phyloP scores from a whole-genome alignment of 2,888 invertebrate species.

The Heliconius ismenius region DNA sequence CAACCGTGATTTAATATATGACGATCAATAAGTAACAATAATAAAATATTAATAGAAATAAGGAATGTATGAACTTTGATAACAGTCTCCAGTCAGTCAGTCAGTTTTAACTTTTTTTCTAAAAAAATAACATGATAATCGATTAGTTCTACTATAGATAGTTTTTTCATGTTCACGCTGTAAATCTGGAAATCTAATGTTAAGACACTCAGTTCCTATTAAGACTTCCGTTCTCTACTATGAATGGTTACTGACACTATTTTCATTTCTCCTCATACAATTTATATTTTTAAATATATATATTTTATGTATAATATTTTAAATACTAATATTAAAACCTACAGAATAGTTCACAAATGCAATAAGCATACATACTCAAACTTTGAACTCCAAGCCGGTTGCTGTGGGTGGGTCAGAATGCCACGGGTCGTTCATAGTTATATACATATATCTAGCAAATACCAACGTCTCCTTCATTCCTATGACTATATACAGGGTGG shows the following conservation, averaged over 20 bases:
- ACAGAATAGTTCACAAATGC: not conserved
- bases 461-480: not conserved
- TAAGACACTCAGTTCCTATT: too few species aligned
- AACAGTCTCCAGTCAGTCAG: too few species aligned
- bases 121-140: too few species aligned
- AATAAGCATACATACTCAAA: slow-evolving; percentile 29
- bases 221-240: too few species aligned
- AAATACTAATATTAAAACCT: not conserved
- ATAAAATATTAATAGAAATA: not conserved
- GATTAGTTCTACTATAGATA: too few species aligned
- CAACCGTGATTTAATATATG: not conserved
- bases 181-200: too few species aligned
- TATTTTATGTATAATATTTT: not conserved
- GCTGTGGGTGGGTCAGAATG: slow-evolving; percentile 38
- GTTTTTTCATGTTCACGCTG: too few species aligned
- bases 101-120: too few species aligned
- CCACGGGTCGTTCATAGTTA: slow-evolving; percentile 16
- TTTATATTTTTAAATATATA: not conserved
- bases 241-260: too few species aligned
- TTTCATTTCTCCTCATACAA: not conserved
- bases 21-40: not conserved
- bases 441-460: not conserved
- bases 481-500: too few species aligned
- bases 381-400: slow-evolving; percentile 38
- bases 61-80: not conserved